phyloP scores from a whole-genome alignment of 92 coral and sea anemone species.

The Epizoanthus stellaris region DNA sequence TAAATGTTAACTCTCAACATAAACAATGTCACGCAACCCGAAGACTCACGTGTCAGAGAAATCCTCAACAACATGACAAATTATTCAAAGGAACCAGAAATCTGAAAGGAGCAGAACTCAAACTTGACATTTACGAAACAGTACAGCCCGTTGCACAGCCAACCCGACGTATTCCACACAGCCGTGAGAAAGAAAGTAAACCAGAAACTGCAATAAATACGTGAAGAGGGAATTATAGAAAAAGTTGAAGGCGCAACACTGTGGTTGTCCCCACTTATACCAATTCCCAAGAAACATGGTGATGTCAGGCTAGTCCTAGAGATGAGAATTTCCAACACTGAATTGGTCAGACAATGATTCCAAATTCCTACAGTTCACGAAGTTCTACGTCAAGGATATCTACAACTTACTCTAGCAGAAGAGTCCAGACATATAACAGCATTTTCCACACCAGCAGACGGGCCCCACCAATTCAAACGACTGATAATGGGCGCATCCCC shows the following conservation, averaged over 20 bases:
- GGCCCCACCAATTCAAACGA: slow-evolving; percentile 44
- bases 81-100: slow-evolving; percentile 59
- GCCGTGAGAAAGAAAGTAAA: slow-evolving; percentile 53
- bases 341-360: slow-evolving; percentile 42
- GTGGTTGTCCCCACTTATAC: slow-evolving; percentile 54
- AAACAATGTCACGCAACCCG: slow-evolving; percentile 28
- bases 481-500: slow-evolving; percentile 53
- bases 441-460: slow-evolving; percentile 32
- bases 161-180: slow-evolving; percentile 47
- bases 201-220: slow-evolving; percentile 53
- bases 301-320: slow-evolving; percentile 57
- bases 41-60: slow-evolving; percentile 8
- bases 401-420: slow-evolving; percentile 56
- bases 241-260: slow-evolving; percentile 54
- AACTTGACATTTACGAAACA: slow-evolving; percentile 50
- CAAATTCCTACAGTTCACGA: slow-evolving; percentile 65
- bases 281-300: slow-evolving; percentile 53
- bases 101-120: slow-evolving; percentile 48
- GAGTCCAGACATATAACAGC: slow-evolving; percentile 60
- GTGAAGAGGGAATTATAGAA: slow-evolving; percentile 49
- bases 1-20: slow-evolving; percentile 34
- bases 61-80: slow-evolving; percentile 41
- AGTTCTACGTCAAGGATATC: slow-evolving; percentile 53
- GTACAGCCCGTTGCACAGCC: slow-evolving; percentile 57
- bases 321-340: slow-evolving; percentile 58